Conservation (phyloP, 1,140 invertebrate genomes). For the Cotesia glomerata region DNA sequence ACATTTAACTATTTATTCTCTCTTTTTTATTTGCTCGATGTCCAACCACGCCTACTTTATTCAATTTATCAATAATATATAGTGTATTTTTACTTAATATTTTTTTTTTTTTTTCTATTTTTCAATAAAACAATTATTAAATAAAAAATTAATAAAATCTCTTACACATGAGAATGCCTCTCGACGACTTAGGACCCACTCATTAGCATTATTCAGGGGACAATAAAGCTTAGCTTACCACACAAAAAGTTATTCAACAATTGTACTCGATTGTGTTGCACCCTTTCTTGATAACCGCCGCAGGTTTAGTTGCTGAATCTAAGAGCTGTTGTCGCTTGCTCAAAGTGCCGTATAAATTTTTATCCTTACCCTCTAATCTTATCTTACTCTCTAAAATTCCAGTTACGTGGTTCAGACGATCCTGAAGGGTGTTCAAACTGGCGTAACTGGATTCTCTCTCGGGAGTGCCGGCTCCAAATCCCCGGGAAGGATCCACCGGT, state of each 20-base stretch:
- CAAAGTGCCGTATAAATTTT: constrained; percentile 30
- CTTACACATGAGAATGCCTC: not conserved
- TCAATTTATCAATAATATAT: too few species aligned
- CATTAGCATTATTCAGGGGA: constrained; percentile 12
- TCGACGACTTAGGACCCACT: constrained; percentile 5
- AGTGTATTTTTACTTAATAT: not conserved
- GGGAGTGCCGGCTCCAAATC: not conserved
- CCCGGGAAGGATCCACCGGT: constrained; percentile 12
- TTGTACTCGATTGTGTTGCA: constrained; percentile 29
- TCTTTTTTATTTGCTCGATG: too few species aligned
- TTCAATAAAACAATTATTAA: not conserved
- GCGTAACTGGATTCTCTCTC: constrained; percentile 26
- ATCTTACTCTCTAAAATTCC: not conserved
- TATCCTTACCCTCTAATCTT: constrained; percentile 13
- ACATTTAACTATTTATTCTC: constrained; percentile 45
- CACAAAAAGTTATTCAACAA: constrained; percentile 15
- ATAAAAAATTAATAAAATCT: not conserved
- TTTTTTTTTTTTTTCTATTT: not conserved
- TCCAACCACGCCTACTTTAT: too few species aligned
- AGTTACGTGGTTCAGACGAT: constrained; percentile 12
- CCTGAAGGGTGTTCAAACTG: constrained; percentile 19
- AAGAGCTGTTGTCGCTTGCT: constrained; percentile 2
- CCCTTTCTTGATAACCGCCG: not conserved
- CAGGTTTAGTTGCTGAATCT: not conserved
- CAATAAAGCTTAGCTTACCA: constrained; percentile 22